Conservation (phyloP, 1,140 invertebrate genomes). For the Aphelenchoides fujianensis region DNA sequence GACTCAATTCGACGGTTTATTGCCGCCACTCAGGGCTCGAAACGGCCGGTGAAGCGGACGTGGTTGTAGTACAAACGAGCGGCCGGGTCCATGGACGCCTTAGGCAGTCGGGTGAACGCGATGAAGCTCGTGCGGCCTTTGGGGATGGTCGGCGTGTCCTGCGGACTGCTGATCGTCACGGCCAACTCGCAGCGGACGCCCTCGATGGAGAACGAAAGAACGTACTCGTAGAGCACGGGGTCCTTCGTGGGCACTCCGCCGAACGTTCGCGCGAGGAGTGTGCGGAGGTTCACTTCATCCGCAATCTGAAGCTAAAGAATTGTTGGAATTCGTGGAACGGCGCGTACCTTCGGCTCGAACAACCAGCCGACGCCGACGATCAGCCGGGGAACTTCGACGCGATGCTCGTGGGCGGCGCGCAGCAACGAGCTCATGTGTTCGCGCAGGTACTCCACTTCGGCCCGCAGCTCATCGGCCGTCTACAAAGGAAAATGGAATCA, state of each 20-base stretch:
- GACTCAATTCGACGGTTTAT: neutral
- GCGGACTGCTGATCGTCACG: neutral
- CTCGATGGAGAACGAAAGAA: neutral
- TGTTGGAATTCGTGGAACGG: neutral
- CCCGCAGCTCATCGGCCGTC: conserved; percentile 7
- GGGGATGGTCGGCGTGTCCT: neutral
- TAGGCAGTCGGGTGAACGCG: conserved; percentile 5
- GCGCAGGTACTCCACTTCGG: neutral
- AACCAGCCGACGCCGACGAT: conserved; percentile 5
- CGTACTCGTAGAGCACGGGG: conserved; percentile 2
- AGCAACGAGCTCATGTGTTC: neutral
- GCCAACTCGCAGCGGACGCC: conserved; percentile 6
- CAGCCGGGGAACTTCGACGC: neutral
- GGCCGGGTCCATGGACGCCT: neutral
- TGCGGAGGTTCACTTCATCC: neutral
- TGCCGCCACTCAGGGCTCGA: neutral
- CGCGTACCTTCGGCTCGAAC: conserved; percentile 6
- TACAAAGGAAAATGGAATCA: neutral
- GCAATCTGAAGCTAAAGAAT: neutral
- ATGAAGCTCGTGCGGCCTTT: neutral
- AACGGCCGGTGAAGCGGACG: neutral
- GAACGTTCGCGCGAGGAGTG: neutral
- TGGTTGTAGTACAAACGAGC: conserved; percentile 10
- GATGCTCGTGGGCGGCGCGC: neutral
- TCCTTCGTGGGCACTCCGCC: neutral